These are phyloP conservation scores for Oreotragus oreotragus DNA, from an alignment of 2,113 vertebrate species.

Conservation along the genomic window DNA sequence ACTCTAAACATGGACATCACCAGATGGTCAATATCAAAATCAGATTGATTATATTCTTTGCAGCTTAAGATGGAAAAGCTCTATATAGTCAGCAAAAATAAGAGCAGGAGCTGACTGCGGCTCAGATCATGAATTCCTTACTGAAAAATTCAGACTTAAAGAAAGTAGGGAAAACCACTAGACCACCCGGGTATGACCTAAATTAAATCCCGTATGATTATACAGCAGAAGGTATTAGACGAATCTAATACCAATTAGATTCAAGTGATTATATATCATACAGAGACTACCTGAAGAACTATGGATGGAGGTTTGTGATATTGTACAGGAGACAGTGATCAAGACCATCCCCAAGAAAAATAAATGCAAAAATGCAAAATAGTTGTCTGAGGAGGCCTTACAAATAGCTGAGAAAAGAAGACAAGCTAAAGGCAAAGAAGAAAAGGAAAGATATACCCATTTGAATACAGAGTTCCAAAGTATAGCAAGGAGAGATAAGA, in stretches of 20 bases:
- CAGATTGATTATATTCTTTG: neutral
- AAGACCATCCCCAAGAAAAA: neutral
- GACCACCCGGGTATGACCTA: neutral
- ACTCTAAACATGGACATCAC: neutral
- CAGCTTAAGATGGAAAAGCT: neutral
- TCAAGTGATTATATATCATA: neutral
- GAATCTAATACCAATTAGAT: no score
- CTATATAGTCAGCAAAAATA: neutral
- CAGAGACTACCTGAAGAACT: neutral
- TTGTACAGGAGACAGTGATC: neutral
- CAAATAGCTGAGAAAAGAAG: neutral
- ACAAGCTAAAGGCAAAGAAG: neutral
- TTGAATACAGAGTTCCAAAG: neutral
- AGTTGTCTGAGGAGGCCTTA: neutral
- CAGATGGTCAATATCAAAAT: neutral
- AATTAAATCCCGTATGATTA: neutral
- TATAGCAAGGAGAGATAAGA: neutral
- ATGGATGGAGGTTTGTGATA: neutral
- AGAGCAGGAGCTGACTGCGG: neutral
- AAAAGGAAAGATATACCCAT: neutral
- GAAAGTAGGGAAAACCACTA: neutral
- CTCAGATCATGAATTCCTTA: neutral
- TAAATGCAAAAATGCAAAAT: neutral
- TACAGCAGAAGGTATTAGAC: neutral
- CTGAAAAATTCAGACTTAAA: neutral